Percentiles rank a stretch among this genome's conserved stretches.
Conservation (phyloP, 2,113 vertebrate species). For the Morone saxatilis region DNA sequence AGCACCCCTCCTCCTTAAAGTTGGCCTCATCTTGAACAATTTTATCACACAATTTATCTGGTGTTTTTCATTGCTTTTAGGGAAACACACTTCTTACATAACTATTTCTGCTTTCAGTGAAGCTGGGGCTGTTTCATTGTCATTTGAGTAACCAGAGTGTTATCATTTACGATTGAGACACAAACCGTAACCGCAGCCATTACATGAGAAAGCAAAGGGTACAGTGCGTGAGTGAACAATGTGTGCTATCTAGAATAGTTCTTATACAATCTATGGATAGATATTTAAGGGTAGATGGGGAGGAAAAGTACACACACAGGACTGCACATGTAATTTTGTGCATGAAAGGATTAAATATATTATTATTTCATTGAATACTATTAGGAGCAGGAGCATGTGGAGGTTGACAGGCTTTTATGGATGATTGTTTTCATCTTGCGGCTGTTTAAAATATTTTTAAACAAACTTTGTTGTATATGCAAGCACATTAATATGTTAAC, state of each 20-base stretch:
- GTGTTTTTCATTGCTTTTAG: background rate
- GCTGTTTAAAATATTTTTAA: background rate
- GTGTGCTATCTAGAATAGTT: too few species aligned
- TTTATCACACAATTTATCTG: background rate
- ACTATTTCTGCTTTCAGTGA: background rate
- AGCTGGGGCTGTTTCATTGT: background rate
- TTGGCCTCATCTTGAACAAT: background rate
- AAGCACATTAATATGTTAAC: too few species aligned
- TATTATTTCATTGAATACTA: background rate
- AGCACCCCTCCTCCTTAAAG: background rate
- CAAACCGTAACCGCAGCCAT: background rate
- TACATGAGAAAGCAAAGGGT: background rate
- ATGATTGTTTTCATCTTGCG: background rate
- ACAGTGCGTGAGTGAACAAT: background rate
- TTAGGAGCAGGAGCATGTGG: background rate
- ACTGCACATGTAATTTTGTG: too few species aligned
- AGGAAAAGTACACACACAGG: background rate
- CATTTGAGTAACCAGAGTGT: background rate
- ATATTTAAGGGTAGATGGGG: background rate
- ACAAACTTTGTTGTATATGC: background rate
- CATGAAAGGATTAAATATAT: background rate
- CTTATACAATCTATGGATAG: background rate
- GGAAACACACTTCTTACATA: background rate
- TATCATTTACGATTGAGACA: conserved; percentile 30
- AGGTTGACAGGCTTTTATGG: background rate